Evolutionary conservation across 2,888 invertebrate genomes (phyloP), one percentile per base, ranked within the genome.

Genomic region (Aquatica leii): DNA sequence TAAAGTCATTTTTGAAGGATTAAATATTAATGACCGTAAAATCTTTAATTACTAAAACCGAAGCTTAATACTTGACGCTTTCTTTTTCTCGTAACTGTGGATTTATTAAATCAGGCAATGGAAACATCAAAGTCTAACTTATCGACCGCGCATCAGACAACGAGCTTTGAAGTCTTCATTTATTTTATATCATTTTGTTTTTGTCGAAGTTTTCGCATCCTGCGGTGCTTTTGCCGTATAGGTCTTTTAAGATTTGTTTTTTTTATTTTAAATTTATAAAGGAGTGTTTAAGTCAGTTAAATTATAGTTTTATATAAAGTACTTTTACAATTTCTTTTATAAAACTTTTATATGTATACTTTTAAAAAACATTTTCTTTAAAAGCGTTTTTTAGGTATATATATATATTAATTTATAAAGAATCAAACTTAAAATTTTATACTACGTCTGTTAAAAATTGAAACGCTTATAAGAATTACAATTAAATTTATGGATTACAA

Each of bases 31-130:
- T 63, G 67, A 59, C 63, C 60, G 64, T 54, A 64, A 66, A 64
- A 65, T 67, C 52, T 63, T 62, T 70, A 70, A 70, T 69, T 69
- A 66, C 59, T 55, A 64, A 69, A 66, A 51, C 60, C 65, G 65
- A 62, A 66, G n/a, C 24, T 66, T 53, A 60, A 51, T 59, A 56
- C 62, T 65, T 66, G 58, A 20, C 60, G 61, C 59, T 68, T 59
- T 64, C 51, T 70, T 66, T 64, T 61, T 59, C 37, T 37, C 54
- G 48, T 53, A 57, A 34, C 62, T 48, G 18, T n/a, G 51, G 67
- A 65, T 66, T 71, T 70, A 71, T 71, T 71, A 69, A 71, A 71
- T 71, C 71, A 71, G 62, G 66, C 67, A 64, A 67, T 69, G 67
- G 62, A 59, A 67, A 67, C 67, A 67, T 69, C 67, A 67, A 69